Conservation (phyloP, 2,797 vertebrate species). For the Hydrolagus colliei region DNA sequence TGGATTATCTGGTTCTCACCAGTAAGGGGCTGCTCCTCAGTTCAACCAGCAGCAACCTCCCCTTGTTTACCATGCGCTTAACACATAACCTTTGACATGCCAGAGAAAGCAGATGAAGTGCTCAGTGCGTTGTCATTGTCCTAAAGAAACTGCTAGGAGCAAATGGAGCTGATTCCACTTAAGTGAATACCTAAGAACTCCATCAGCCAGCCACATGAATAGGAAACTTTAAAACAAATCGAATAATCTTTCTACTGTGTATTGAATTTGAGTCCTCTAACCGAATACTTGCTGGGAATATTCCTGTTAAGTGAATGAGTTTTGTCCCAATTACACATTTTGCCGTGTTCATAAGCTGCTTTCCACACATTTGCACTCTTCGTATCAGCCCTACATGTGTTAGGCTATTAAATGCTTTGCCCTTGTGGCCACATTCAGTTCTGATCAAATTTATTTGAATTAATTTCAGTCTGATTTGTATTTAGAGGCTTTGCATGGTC, state of each 20-base stretch:
- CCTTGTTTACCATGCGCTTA: constrained; percentile 27
- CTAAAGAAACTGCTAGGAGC: constrained; percentile 15
- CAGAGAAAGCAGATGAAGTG: constrained; percentile 22
- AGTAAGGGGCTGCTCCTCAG: constrained; percentile 24
- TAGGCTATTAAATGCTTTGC: background rate
- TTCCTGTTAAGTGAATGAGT: constrained; percentile 1
- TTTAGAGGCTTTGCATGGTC: too few species aligned
- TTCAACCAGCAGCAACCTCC: constrained; percentile 18
- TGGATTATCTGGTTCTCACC: constrained; percentile 32
- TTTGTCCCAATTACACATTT: constrained; percentile 15
- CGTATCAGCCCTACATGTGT: background rate
- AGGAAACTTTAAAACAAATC: constrained; percentile 13
- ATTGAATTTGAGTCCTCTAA: constrained; percentile 5
- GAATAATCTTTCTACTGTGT: background rate
- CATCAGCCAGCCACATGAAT: constrained; percentile 2
- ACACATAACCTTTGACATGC: constrained; percentile 25
- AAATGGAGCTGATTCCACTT: constrained; percentile 25
- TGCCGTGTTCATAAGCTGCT: background rate
- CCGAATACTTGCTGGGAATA: constrained; percentile 8
- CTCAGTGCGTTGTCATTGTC: background rate
- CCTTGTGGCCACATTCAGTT: background rate
- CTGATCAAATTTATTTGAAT: background rate
- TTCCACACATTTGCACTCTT: background rate
- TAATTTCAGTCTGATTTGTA: constrained; percentile 9
- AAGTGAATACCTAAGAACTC: constrained; percentile 27